Percentiles rank a stretch among this genome's conserved stretches.
Conservation (phyloP, 2,113 vertebrate genomes). For the Onychorhynchus coronatus region DNA sequence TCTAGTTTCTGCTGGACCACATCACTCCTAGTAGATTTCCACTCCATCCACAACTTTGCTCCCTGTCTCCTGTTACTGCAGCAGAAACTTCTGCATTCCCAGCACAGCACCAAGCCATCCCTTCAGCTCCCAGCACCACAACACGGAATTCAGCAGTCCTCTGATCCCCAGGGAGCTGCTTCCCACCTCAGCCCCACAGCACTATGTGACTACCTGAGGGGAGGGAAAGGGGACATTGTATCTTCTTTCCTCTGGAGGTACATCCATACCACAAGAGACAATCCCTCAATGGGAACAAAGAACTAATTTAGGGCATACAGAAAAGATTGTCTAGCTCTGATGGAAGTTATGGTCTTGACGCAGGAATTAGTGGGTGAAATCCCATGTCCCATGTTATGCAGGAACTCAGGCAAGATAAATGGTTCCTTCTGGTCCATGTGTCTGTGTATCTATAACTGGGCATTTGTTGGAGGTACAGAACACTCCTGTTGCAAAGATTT, state of each 20-base stretch:
- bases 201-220: background rate
- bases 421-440: background rate
- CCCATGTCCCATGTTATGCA: background rate
- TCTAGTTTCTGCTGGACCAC: background rate
- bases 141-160: background rate
- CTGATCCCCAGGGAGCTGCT: background rate
- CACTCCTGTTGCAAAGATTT: background rate
- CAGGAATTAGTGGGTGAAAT: background rate
- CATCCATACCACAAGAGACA: background rate
- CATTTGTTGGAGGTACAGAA: background rate
- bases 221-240: background rate
- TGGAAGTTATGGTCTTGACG: background rate
- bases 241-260: background rate
- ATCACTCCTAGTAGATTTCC: background rate
- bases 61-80: background rate
- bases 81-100: background rate
- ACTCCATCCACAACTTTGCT: background rate
- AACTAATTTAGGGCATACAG: background rate
- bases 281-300: background rate
- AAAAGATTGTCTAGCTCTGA: background rate
- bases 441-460: background rate
- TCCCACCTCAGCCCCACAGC: background rate
- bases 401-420: background rate
- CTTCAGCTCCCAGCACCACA: background rate
- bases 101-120: accelerated